Evolutionary conservation across 1,140 invertebrate species (phyloP).

Genomic region (Euura lappo): DNA sequence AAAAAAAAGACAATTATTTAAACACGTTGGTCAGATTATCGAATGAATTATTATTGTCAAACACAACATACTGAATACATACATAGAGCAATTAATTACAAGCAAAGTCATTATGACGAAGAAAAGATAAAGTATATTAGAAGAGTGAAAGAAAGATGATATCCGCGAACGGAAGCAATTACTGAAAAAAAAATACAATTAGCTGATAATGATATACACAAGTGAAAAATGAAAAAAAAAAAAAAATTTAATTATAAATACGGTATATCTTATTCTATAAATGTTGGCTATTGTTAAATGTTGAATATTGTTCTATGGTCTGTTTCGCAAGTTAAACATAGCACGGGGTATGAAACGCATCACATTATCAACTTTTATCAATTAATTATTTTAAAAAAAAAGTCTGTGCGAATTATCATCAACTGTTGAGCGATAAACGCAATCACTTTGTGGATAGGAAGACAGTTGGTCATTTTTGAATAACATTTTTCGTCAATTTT

Average conservation of each 20-base stretch:
- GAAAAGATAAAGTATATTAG: conserved; percentile 12
- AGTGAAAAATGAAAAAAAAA: conserved; percentile 44
- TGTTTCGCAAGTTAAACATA: neutral
- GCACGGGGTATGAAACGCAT: neutral
- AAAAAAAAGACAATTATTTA: too few species aligned
- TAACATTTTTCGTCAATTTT: too few species aligned
- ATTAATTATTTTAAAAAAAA: too few species aligned
- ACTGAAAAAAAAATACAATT: conserved; percentile 13
- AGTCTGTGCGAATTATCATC: too few species aligned
- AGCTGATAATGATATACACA: conserved; percentile 40
- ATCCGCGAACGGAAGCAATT: conserved; percentile 21
- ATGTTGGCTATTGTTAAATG: conserved; percentile 63
- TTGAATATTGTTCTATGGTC: conserved; percentile 57
- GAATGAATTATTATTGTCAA: neutral
- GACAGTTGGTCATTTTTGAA: too few species aligned
- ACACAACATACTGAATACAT: neutral
- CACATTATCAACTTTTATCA: too few species aligned
- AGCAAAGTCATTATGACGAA: neutral
- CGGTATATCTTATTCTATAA: conserved; percentile 59
- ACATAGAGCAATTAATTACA: conserved; percentile 3
- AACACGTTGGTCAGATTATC: too few species aligned
- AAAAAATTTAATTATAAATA: conserved; percentile 48
- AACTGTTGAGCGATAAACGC: too few species aligned
- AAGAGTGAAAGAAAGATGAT: neutral
- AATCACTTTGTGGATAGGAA: too few species aligned